Percentiles rank a stretch among this genome's conserved stretches.
phyloP scores from a whole-genome alignment of 1,140 invertebrate species.

The Pentalonia nigronervosa region DNA sequence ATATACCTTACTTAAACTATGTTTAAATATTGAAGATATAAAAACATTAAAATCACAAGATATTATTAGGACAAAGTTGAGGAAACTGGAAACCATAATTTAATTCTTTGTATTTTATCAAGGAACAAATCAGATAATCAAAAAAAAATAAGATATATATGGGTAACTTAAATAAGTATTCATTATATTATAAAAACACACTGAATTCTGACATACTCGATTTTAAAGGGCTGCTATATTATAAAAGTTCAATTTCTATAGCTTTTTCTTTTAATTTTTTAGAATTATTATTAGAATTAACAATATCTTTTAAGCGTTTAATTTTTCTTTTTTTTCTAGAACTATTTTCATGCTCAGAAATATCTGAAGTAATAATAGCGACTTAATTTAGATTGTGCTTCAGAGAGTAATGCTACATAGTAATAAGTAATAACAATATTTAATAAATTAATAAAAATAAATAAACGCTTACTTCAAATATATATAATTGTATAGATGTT shows the following conservation, averaged over 20 bases:
- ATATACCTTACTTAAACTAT: background rate
- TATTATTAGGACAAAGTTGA: background rate
- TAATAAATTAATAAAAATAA: background rate
- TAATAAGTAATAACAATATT: background rate
- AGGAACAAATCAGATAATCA: too few relatives aligned
- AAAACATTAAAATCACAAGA: background rate
- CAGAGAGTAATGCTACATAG: background rate
- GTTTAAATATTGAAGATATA: background rate
- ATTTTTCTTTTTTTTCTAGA: background rate
- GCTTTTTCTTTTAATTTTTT: background rate
- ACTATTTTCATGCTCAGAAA: background rate
- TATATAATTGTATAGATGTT: background rate
- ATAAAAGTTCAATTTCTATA: background rate
- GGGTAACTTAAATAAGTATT: background rate
- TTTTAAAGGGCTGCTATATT: background rate
- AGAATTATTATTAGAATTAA: background rate
- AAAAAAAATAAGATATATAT: too few relatives aligned
- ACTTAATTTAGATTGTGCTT: background rate
- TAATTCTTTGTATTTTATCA: too few relatives aligned
- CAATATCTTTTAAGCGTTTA: background rate
- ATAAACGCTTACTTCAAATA: background rate
- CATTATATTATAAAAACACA: background rate
- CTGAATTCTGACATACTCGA: background rate
- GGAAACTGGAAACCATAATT: background rate
- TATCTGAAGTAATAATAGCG: background rate